Evolutionary conservation across 92 coral and sea anemone genomes (phyloP).

Genomic region (Porites cylindrica): DNA sequence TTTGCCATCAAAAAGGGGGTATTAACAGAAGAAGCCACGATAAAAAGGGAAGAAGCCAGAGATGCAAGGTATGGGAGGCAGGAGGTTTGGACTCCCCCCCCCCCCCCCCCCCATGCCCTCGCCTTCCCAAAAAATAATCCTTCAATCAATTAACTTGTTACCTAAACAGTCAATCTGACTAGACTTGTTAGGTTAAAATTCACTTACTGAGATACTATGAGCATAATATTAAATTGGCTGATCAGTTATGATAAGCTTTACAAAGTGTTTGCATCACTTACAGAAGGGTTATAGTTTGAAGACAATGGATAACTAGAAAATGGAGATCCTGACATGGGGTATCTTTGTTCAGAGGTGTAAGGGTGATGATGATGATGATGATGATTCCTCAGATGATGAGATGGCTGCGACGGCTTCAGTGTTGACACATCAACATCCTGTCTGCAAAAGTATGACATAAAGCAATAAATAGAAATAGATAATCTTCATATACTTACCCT

Average conservation of each 20-base stretch:
- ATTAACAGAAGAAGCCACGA: too few relatives aligned
- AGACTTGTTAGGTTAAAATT: too few relatives aligned
- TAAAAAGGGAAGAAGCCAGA: too few relatives aligned
- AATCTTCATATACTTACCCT: too few relatives aligned
- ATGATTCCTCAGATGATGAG: conserved; percentile 19
- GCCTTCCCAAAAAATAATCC: too few relatives aligned
- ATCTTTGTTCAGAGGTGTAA: conserved; percentile 27
- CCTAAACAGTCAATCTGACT: too few relatives aligned
- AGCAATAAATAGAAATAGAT: too few relatives aligned
- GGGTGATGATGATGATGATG: conserved; percentile 33
- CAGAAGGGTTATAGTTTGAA: conserved; percentile 21
- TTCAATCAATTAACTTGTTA: too few relatives aligned
- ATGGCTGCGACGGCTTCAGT: conserved; percentile 27
- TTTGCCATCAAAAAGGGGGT: too few relatives aligned
- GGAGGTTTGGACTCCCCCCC: too few relatives aligned
- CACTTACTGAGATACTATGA: background rate
- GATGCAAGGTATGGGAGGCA: too few relatives aligned
- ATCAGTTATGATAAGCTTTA: background rate
- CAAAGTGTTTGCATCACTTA: background rate
- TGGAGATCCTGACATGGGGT: conserved; percentile 12
- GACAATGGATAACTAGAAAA: conserved; percentile 28
- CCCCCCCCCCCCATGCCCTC: too few relatives aligned
- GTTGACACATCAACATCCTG: conserved; percentile 66
- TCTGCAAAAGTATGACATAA: conserved; percentile 24
- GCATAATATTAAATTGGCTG: background rate